Evolutionary conservation across 1,140 invertebrate species (phyloP), one percentile per base, ranked within the genome.

Genomic region (Eciton burchellii): DNA sequence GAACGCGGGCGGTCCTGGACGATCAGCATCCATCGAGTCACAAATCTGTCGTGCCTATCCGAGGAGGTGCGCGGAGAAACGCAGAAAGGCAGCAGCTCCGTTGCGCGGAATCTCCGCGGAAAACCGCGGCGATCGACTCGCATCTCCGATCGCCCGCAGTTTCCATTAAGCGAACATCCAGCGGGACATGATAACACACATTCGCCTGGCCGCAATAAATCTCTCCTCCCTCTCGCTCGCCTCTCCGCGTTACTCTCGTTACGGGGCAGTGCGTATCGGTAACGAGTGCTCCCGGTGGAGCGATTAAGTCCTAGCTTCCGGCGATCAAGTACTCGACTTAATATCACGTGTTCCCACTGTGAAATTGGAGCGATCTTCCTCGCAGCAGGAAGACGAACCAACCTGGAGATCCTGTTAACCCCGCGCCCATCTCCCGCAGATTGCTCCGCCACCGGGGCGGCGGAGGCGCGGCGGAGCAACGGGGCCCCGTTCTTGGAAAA

Each of bases 291-390:
- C 66, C 73, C 56, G 57, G 60, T 81, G 65, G 66, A 71, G 45
- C 73, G 73, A 84, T 84, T 85, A 85, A 85, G 60, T 70, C 19
- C 24, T 35, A 24, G 66, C 60, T 60, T 41, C 56, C 45, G 45
- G 52, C 73, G 52, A 72, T 59, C 19, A 73, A 57, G 24, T 35
- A 54, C 62, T 85, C 60, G 62, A 68, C 60, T 82, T 86, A 70
- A 85, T 85, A 86, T 85, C 84, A 86, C 77, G 68, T 86, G 81
- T 85, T 82, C 47, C n/a, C 21, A 35, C 8, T 65, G 24, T 74
- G 54, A 86, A 85, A 86, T 86, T 85, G 70, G 84, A 86, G 71
- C 70, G 77, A 85, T 86, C 62, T 70, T 70, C 68, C 59, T 68
- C 65, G 29, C 49, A 71, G 59, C 82, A 49, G 74, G 70, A 72